Conservation (phyloP, 2,113 vertebrate species). For the Calonectris borealis region DNA sequence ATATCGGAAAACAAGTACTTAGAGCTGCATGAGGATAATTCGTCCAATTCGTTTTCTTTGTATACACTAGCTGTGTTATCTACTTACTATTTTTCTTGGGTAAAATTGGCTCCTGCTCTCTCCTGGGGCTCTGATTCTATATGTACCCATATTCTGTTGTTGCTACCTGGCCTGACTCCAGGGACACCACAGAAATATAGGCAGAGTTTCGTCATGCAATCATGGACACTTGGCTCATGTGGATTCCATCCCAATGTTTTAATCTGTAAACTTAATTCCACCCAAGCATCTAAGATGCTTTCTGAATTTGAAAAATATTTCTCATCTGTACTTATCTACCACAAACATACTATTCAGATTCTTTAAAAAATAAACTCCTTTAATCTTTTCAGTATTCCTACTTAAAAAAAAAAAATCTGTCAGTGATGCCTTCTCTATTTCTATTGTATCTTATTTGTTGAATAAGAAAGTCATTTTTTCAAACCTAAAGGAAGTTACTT, state of each 20-base stretch:
- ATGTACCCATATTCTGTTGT: neutral
- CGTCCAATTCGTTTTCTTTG: neutral
- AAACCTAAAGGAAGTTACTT: neutral
- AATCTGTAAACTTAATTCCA: neutral
- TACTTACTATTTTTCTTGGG: neutral
- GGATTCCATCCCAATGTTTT: neutral
- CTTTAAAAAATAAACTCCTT: neutral
- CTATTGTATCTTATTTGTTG: neutral
- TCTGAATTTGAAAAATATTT: neutral
- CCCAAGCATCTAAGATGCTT: rapidly evolving
- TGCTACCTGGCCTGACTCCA: neutral
- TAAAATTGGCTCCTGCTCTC: neutral
- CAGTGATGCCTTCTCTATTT: neutral
- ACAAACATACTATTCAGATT: neutral
- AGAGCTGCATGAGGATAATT: neutral
- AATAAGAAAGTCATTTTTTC: neutral
- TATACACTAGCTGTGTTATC: neutral
- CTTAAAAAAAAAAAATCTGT: neutral
- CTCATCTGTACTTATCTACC: neutral
- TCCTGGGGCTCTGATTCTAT: neutral
- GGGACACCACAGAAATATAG: neutral
- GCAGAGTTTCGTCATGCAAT: neutral
- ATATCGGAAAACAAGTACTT: neutral
- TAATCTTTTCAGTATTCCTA: neutral
- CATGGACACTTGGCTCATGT: neutral